Evolutionary conservation across 1,140 invertebrate genomes (phyloP), one percentile per base, ranked within the genome.

Genomic region (Bemisia tabaci): DNA sequence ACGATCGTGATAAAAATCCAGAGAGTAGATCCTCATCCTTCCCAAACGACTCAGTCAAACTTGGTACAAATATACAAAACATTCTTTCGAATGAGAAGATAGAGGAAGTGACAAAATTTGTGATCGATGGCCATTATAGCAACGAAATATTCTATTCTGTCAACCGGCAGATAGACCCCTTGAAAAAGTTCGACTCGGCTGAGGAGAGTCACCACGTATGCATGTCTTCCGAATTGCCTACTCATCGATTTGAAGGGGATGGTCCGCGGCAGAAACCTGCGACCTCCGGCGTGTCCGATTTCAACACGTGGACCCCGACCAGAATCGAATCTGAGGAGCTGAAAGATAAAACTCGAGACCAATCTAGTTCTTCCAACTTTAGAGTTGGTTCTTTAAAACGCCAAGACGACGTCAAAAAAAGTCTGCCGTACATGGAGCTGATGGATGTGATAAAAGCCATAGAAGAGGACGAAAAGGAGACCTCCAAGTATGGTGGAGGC

Each of bases 401-500:
- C 5, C n/a, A n/a, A n/a, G n/a, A n/a, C n/a, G 33, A 48, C 33
- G 5, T 48, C 5, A 48, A 48, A 21, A 27, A 27, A 12, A 65
- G 27, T 65, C 17, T 48, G 39, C 71, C 72, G 60, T 73, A 71
- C 63, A 67, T 71, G 63, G 72, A 73, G 39, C 70, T 73, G 65
- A 39, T 73, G 17, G 69, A 62, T 17, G 71, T 73, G 60, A 33
- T 73, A 1, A 72, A 72, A 62, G 70, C 72, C 59, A 62, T 73
- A 39, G 72, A 73, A 68, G 68, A 72, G 65, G 72, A 72, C 68
- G 71, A 73, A 67, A 65, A 70, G n/a, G 69, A 70, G 60, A 67
- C 61, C 25, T n/a, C 26, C 59, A 63, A 65, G 67, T 63, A 27
- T 22, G 22, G 21, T 64, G 33, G 22, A 22, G 24, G 2, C 22